A percentile compares a stretch with the other conserved stretches of the same genome.
These are phyloP conservation scores for Panthera leo DNA, from an alignment of 2,113 vertebrate species.

Conservation along the genomic window DNA sequence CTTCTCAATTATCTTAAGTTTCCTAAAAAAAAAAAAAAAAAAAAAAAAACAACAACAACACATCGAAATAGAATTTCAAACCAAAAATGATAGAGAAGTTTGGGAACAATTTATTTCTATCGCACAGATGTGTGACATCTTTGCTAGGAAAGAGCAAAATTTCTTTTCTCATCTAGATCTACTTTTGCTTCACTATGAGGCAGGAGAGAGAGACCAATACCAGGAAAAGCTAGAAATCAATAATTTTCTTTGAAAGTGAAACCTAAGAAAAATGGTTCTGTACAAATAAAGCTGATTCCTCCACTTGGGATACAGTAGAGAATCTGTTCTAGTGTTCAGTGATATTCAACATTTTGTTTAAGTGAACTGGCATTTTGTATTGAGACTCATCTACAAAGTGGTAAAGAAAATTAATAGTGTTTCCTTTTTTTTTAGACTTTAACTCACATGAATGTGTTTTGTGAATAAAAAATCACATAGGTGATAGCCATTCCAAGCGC, in stretches of 20 bases:
- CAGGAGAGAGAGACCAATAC: slow-evolving; percentile 8
- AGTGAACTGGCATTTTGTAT: slow-evolving; percentile 2
- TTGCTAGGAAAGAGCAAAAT: background rate
- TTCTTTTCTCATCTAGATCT: slow-evolving; percentile 40
- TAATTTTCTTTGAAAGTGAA: slow-evolving; percentile 55
- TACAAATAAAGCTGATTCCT: slow-evolving; percentile 38
- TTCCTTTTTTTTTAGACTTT: background rate
- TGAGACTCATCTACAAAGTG: background rate
- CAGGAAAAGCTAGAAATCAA: slow-evolving; percentile 22
- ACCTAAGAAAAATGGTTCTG: slow-evolving; percentile 11
- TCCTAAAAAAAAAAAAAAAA: background rate
- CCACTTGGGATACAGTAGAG: background rate
- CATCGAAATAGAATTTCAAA: background rate
- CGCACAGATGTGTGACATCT: background rate
- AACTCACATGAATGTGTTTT: background rate
- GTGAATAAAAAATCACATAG: slow-evolving; percentile 11
- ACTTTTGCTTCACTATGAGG: slow-evolving; percentile 56
- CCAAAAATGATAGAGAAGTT: background rate
- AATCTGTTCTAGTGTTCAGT: background rate
- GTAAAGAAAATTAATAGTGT: background rate
- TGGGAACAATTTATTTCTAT: slow-evolving; percentile 36
- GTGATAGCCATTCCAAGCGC: background rate
- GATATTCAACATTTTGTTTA: slow-evolving; percentile 42
- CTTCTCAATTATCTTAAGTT: background rate
- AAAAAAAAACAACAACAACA: background rate